Evolutionary conservation across 2,797 vertebrate species (phyloP).

Genomic region (Salarias fasciatus): DNA sequence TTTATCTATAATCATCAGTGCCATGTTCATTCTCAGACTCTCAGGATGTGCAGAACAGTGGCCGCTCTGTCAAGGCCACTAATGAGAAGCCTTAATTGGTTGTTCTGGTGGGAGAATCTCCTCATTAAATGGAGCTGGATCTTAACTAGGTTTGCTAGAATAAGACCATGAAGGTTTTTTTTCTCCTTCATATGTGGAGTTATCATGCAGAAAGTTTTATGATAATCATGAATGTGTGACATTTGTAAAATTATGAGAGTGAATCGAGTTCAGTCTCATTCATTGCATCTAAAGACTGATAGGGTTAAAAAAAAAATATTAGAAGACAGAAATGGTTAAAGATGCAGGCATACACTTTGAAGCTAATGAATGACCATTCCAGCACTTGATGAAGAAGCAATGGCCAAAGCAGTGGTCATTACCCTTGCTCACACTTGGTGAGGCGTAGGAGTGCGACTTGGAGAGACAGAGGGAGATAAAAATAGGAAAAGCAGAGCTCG

Average conservation of each 20-base stretch:
- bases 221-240: too few relatives aligned
- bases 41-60: conserved; percentile 73
- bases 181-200: background rate
- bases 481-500: conserved; percentile 12
- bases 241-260: too few relatives aligned
- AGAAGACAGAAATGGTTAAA: too few relatives aligned
- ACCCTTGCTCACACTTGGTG: too few relatives aligned
- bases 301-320: too few relatives aligned
- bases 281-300: too few relatives aligned
- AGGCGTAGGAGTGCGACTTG: background rate
- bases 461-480: conserved; percentile 1
- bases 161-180: conserved; percentile 15
- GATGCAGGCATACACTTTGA: too few relatives aligned
- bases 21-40: conserved; percentile 58
- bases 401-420: background rate
- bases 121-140: conserved; percentile 70
- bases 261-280: background rate
- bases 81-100: conserved; percentile 80
- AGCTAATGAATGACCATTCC: too few relatives aligned
- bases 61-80: conserved; percentile 69
- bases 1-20: conserved; percentile 61
- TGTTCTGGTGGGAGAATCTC: conserved; percentile 70
- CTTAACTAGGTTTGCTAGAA: conserved; percentile 18
- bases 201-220: background rate
- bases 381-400: too few relatives aligned